These are phyloP conservation scores for Tursiops truncatus DNA, from an alignment of 2,113 vertebrate genomes.

Conservation along the genomic window DNA sequence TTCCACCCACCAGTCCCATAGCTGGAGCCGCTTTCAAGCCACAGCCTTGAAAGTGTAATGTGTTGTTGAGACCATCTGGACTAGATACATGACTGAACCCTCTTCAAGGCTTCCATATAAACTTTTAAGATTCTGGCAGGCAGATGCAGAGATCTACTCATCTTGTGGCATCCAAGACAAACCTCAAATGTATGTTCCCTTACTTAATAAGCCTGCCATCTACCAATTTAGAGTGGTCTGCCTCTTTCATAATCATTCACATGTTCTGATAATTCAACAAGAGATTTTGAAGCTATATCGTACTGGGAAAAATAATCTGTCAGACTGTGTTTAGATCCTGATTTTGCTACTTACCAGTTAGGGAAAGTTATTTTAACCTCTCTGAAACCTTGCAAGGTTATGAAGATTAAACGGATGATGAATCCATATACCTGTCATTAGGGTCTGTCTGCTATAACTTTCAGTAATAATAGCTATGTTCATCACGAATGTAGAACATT, in stretches of 20 bases:
- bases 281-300: neutral
- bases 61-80: neutral
- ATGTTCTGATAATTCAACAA: slow-evolving; percentile 21
- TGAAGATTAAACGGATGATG: neutral
- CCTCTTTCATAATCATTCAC: neutral
- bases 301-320: neutral
- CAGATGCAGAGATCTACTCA: neutral
- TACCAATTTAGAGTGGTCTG: neutral
- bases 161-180: neutral
- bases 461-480: neutral
- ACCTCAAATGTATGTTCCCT: neutral
- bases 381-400: neutral
- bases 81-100: neutral
- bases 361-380: neutral
- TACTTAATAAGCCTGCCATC: neutral
- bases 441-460: neutral
- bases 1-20: too few relatives aligned
- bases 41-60: neutral
- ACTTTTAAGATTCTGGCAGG: neutral
- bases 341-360: neutral
- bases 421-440: neutral
- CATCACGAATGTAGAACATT: neutral
- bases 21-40: neutral
- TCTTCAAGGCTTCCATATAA: neutral
- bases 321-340: neutral